These are phyloP conservation scores for Drosophila erecta DNA, from an alignment of 1,140 invertebrate species.

Conservation along the genomic window DNA sequence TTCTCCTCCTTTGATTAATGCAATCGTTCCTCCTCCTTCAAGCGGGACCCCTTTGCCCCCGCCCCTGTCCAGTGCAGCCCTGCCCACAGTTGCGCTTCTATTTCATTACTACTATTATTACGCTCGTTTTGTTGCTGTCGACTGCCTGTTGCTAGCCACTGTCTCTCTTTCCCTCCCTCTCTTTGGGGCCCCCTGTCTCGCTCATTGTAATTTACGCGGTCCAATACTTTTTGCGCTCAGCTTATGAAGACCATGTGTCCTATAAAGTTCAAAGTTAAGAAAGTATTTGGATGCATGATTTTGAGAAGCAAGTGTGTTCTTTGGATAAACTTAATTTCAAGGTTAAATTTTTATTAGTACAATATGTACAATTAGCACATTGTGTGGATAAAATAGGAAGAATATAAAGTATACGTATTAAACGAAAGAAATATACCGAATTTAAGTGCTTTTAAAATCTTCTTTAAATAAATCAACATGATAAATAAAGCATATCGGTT, in stretches of 20 bases:
- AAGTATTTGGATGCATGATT: neutral
- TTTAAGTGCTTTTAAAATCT: too few relatives aligned
- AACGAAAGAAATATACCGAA: too few relatives aligned
- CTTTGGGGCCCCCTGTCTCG: slow-evolving; percentile 11
- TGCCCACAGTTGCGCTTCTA: slow-evolving; percentile 26
- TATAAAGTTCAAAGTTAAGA: neutral
- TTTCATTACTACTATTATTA: slow-evolving; percentile 66
- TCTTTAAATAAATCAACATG: too few relatives aligned
- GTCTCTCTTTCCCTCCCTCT: slow-evolving; percentile 4
- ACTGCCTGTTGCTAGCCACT: slow-evolving; percentile 34
- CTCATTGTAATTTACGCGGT: slow-evolving; percentile 60
- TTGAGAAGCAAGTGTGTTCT: too few relatives aligned
- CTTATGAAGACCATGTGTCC: neutral
- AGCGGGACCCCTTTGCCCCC: slow-evolving; percentile 26
- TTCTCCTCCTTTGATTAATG: slow-evolving; percentile 49
- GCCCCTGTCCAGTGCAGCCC: slow-evolving; percentile 20
- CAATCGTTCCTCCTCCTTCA: slow-evolving; percentile 33
- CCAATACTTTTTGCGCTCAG: slow-evolving; percentile 24
- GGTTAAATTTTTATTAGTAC: too few relatives aligned
- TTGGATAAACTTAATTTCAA: too few relatives aligned
- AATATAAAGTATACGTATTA: neutral
- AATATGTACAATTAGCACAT: too few relatives aligned
- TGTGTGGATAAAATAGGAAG: neutral
- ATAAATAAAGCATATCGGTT: too few relatives aligned
- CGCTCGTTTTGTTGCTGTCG: slow-evolving; percentile 49